Evolutionary conservation across 2,797 vertebrate species (phyloP).

Genomic region (Hypotaenidia okinawae): DNA sequence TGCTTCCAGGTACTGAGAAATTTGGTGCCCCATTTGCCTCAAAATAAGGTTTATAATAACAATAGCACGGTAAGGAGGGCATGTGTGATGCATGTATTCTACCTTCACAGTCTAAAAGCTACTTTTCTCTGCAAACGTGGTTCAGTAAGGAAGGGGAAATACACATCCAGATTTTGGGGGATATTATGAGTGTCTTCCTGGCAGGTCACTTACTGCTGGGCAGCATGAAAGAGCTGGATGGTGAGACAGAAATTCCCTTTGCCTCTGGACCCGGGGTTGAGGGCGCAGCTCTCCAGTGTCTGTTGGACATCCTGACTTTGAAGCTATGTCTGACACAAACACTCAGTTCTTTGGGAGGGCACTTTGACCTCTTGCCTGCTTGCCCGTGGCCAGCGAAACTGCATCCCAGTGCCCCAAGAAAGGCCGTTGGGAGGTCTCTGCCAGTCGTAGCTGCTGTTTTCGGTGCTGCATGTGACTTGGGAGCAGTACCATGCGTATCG

Average conservation of each 20-base stretch:
- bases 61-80: neutral
- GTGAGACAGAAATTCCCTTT: neutral
- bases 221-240: neutral
- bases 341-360: neutral
- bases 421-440: neutral
- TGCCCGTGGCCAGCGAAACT: constrained; percentile 9
- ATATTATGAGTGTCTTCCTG: neutral
- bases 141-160: neutral
- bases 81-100: neutral
- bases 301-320: neutral
- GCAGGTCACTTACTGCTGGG: neutral
- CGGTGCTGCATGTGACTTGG: constrained; percentile 49
- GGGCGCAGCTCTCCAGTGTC: neutral
- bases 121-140: neutral
- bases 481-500: neutral
- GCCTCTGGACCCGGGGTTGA: neutral
- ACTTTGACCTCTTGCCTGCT: neutral
- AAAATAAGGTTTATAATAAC: neutral
- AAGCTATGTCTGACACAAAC: neutral
- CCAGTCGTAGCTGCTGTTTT: constrained; percentile 65
- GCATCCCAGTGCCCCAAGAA: neutral
- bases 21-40: neutral
- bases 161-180: neutral
- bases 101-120: neutral
- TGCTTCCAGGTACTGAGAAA: neutral